Evolutionary conservation across 2,797 vertebrate species (phyloP).

Genomic region (Crenichthys baileyi): DNA sequence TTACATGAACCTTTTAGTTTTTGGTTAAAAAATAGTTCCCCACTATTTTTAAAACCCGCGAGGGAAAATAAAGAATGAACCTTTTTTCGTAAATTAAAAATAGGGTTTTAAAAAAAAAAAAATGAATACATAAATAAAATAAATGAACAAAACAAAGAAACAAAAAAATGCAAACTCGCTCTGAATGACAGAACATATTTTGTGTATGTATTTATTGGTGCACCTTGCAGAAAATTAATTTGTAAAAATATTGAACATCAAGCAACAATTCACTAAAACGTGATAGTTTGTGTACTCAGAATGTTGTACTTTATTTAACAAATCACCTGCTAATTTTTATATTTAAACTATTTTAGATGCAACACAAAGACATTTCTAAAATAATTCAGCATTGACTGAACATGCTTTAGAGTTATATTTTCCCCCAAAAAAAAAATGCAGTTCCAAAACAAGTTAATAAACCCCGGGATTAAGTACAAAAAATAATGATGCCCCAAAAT

Average conservation of each 20-base stretch:
- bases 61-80: too few species aligned
- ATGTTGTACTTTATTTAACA: neutral
- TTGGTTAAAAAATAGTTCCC: too few species aligned
- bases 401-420: too few species aligned
- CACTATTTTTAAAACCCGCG: too few species aligned
- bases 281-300: neutral
- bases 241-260: neutral
- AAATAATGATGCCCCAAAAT: neutral
- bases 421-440: too few species aligned
- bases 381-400: too few species aligned
- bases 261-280: neutral
- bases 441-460: neutral
- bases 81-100: too few species aligned
- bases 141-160: neutral
- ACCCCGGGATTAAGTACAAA: too few species aligned
- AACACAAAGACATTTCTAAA: neutral
- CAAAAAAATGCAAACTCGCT: too few species aligned
- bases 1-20: too few species aligned
- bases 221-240: neutral
- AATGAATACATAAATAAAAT: neutral
- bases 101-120: too few species aligned
- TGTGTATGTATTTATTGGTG: neutral
- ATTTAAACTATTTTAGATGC: too few species aligned
- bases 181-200: neutral
- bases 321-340: neutral